Evolutionary conservation across 1,140 invertebrate species (phyloP), one percentile per base, ranked within the genome.

Genomic region (Leucophenga varia): DNA sequence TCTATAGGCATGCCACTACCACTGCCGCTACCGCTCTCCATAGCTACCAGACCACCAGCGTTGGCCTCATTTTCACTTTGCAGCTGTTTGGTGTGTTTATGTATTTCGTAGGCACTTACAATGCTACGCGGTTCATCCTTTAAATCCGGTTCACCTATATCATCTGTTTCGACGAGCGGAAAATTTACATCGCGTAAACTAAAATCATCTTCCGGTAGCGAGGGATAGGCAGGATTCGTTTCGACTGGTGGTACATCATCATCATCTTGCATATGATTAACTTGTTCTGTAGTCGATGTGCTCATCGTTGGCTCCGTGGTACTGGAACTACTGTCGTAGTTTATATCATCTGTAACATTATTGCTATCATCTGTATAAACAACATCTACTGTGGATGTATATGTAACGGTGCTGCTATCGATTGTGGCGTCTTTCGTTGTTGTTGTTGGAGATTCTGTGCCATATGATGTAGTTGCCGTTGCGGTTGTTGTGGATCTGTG

Each of bases 191-290:
- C 65, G 1, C 70, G 51, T 22, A 73, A 41, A 34, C 65, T 73
- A 30, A 73, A 73, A 28, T 73, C 65, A 28, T 73, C 65, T 7
- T 68, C 70, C 35, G 70, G 70, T 13, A 73, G 36, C 5, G 70
- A 73, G 7, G 70, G 70, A 51, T 73, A 73, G 0, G 70, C 70
- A 0, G 70, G 70, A 64, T 73, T 74, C 0, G 65, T 58, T 37
- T 72, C 69, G 14, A 72, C 54, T 25, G 72, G 69, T 22, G 65
- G 54, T 10, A 63, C 69, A 7, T 63, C 57, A 3, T 73, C 70
- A 20, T 73, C 70, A 9, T 57, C 58, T 1, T 74, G 71, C 49
- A 65, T 43, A 32, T 72, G 65, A 30, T 68, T 63, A 13, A 38
- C 6, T 1, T n/a, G n/a, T 1, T 14, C 40, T 0, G 51, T 35